Evolutionary conservation across 2,113 vertebrate genomes (phyloP), one percentile per base, ranked within the genome.

Genomic region (Salvator merianae): DNA sequence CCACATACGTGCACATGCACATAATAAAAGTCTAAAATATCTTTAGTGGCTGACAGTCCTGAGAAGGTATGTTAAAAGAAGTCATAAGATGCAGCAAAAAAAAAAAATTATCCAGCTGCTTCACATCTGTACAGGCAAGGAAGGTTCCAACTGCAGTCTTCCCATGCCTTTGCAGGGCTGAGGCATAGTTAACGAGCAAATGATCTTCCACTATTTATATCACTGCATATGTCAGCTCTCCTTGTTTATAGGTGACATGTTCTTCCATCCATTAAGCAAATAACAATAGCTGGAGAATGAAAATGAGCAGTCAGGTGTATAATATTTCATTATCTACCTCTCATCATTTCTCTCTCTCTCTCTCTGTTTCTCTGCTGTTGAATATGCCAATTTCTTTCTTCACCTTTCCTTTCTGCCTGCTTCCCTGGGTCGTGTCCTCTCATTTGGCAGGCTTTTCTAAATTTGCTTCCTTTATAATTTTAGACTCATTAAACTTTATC

Each of bases 261-360:
- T 86, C 38, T n/a, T 9, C 24, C 82, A 75, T 72, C 32, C 89
- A 36, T 70, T 84, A 77, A 0, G 85, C 28, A 36, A 20, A 87
- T 80, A 74, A 79, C 68, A 85, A 87, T 77, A 71, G 7, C 18
- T 53, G 40, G n/a, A 63, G 77, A 90, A 89, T 78, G 84, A 70
- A 91, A 92, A 84, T 47, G 55, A 87, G 20, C 20, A 87, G 26
- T 69, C 82, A 55, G 81, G 32, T 83, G 82, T 79, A 83, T 36
- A 3, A 18, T 5, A 32, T 86, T 82, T 76, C 68, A 68, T 86
- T 38, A 90, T 66, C 38, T 69, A 79, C 14, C 34, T 91, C 74
- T 79, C 73, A 82, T 90, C 90, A 87, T 28, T 26, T 20, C 18
- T 20, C 55, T 20, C 55, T 16, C 55, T 7, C 47, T 12, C 47